Base-by-base conservation (phyloP, 1,140 invertebrate genomes). In the Neuroterus valhalla region DNA sequence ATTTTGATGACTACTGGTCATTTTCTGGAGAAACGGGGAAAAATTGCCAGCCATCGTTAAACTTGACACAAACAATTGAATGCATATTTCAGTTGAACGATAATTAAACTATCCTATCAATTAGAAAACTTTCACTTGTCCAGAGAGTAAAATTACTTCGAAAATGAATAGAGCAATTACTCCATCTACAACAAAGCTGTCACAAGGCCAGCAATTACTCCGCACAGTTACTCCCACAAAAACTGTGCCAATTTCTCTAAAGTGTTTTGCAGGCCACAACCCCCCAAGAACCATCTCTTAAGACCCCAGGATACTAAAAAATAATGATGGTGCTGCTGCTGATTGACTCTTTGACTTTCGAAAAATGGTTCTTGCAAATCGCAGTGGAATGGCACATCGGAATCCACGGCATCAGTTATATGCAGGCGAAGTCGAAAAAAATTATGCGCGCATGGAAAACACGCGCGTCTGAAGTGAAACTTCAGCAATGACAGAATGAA, bases 281-380 rank as follows among this genome's bases (percentile, higher is more conserved):
- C 6, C 8, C 48, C 17, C 17, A 21, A 19, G 48, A 50, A 50
- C 19, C 55, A 15, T 26, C 23, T 38, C 11, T 23, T 14, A 38
- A 62, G 55, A 14, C 14, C 55, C 55, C 55, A 38, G 26, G 55
- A 38, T 62, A 62, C 55, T 62, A 62, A 62, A 62, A 38, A 31
- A 62, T 62, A 62, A 62, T 62, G 23, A 62, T 23, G 55, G 55
- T 62, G 55, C 55, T 62, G 55, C 55, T 62, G 14, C 55, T 14
- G 55, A 62, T 62, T 62, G 23, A 62, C 55, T 62, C 55, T 62
- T 62, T 62, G 55, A 62, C 55, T 62, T 62, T 62, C 23, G 31
- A 62, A 62, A 62, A 62, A 62, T 62, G 55, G 14, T 38, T 23
- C 5, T n/a, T 31, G 55, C 21, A 15, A n/a, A 10, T 31, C 26